Evolutionary conservation across 2,888 invertebrate species (phyloP), one percentile per base, ranked within the genome.

Genomic region (Ennomos quercinarius): DNA sequence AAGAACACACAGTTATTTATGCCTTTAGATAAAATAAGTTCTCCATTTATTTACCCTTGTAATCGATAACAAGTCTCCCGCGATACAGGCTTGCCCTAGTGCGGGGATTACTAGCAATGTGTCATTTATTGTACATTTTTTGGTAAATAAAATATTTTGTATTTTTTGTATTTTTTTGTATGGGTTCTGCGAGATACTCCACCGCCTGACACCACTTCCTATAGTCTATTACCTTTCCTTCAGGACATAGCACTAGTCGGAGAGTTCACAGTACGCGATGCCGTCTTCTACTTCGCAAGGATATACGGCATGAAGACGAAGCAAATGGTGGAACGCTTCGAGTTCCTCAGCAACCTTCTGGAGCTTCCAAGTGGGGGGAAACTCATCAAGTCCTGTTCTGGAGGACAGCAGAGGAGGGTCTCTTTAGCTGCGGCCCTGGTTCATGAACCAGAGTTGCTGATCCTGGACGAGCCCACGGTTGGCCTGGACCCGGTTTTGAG

Each of bases 381-480:
- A 80, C 78, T 90, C 10, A 84, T 98, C 57, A 95, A 95, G 76
- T 91, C 95, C 60, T 93, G 96, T 76, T 98, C 98, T 70, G 98
- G 98, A 8, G 98, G 98, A 0, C 98, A 98, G 83, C 97, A 98
- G 86, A 91, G 98, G 61, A 92, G 98, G 51, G 96, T 98, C 0
- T 98, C 98, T 0, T 95, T 98, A 67, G 98, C 98, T 0, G 97
- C 96, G 6, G 97, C 98, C 0, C 88, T 98, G 77, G 94, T 98
- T 0, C 98, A 98, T 77, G 96, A 96, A 70, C 98, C 98, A 0
- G 96, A 98, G 81, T 86, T 98, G 36, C 90, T 98, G 35, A 98
- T 98, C 61, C 86, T 98, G 73, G 98, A 98, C 77, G 98, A 98
- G 80, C 98, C 98, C 0, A 98, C 98, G 0, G 98, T 98, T n/a